Evolutionary conservation across 1,140 invertebrate genomes (phyloP).

Genomic region (Notospermus geniculatus): DNA sequence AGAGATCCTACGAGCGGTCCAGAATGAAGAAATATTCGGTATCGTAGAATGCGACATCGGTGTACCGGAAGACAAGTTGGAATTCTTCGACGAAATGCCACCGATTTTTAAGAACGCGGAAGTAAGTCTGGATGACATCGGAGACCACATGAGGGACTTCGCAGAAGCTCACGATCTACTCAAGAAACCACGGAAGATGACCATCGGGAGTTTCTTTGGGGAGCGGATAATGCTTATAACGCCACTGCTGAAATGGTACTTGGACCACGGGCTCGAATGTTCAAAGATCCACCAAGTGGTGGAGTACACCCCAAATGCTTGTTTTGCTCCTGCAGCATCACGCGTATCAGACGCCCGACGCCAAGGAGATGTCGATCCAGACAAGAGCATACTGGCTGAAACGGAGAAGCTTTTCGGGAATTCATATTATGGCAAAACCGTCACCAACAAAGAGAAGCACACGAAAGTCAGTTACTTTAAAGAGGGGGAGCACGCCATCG

Average conservation of each 20-base stretch:
- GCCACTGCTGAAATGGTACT: slow-evolving; percentile 9
- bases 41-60: slow-evolving; percentile 24
- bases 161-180: background rate
- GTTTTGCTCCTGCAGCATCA: background rate
- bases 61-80: slow-evolving; percentile 10
- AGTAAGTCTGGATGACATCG: background rate
- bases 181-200: background rate
- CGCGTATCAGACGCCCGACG: background rate
- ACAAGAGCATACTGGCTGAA: too few relatives aligned
- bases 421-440: too few relatives aligned
- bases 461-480: too few relatives aligned
- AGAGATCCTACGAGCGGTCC: slow-evolving; percentile 16
- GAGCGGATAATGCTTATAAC: background rate
- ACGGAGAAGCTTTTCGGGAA: too few relatives aligned
- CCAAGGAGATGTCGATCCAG: too few relatives aligned
- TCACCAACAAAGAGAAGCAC: too few relatives aligned
- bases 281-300: background rate
- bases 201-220: background rate
- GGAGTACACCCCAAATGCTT: background rate
- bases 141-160: slow-evolving; percentile 4
- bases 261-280: background rate
- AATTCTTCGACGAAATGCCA: background rate
- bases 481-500: too few relatives aligned
- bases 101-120: background rate
- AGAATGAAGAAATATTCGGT: slow-evolving; percentile 20